A percentile compares a stretch with the other conserved stretches of the same genome.
Conservation (phyloP, 2,113 vertebrate genomes). For the Egretta garzetta region DNA sequence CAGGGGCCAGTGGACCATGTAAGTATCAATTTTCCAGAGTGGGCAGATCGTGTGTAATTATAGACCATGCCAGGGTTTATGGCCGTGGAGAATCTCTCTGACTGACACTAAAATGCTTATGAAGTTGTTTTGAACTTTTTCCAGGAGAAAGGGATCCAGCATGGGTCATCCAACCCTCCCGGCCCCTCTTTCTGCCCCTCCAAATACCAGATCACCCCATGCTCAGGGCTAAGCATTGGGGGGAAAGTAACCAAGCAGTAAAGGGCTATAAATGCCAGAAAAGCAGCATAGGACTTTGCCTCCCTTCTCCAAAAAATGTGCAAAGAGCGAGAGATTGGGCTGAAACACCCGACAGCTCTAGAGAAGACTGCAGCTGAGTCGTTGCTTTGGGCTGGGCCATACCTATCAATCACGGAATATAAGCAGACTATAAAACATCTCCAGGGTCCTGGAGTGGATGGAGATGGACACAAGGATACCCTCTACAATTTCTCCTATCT, state of each 20-base stretch:
- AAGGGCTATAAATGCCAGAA: background rate
- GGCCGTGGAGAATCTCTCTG: background rate
- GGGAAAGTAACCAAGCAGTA: background rate
- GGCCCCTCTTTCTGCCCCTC: background rate
- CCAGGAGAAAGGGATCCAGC: background rate
- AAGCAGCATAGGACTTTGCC: background rate
- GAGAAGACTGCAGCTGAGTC: background rate
- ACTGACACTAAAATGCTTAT: slow-evolving; percentile 40
- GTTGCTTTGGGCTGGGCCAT: background rate
- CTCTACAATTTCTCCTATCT: background rate
- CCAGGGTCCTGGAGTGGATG: background rate
- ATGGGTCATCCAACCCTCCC: background rate
- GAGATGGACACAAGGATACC: background rate
- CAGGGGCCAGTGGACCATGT: slow-evolving; percentile 29
- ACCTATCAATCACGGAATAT: background rate
- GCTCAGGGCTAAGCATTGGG: background rate
- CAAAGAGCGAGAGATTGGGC: background rate
- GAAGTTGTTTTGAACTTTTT: slow-evolving; percentile 38
- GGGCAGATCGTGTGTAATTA: slow-evolving; percentile 46
- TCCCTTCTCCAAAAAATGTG: background rate
- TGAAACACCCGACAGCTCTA: background rate
- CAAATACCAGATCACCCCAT: background rate
- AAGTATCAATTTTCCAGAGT: slow-evolving; percentile 56
- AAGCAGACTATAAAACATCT: background rate
- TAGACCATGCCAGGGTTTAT: slow-evolving; percentile 38